phyloP scores from a whole-genome alignment of 2,888 invertebrate species.

The Caenorhabditis sp. region DNA sequence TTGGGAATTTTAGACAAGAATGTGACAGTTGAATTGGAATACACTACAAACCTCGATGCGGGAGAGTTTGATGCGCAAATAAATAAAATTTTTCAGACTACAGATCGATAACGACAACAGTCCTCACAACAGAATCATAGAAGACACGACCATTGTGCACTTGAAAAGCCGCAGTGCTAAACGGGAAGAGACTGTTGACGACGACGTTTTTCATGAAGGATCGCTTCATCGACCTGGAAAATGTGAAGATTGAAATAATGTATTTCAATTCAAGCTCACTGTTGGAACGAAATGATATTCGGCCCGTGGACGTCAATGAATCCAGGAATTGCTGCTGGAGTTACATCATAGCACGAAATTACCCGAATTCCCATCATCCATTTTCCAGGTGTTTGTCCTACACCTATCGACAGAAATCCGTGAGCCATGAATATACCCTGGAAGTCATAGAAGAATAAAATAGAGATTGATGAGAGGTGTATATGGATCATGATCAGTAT shows the following conservation, averaged over 20 bases:
- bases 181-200: slow-evolving; percentile 80
- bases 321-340: slow-evolving; percentile 58
- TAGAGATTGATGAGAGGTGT: too few relatives aligned
- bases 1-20: too few relatives aligned
- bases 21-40: too few relatives aligned
- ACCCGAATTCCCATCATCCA: slow-evolving; percentile 77
- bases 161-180: slow-evolving; percentile 79
- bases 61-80: neutral
- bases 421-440: slow-evolving; percentile 69
- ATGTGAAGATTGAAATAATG: neutral
- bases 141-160: slow-evolving; percentile 78
- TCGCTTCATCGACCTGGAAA: slow-evolving; percentile 77
- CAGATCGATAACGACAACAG: slow-evolving; percentile 74
- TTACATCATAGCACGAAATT: slow-evolving; percentile 71
- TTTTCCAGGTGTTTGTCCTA: slow-evolving; percentile 81
- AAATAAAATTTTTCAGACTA: slow-evolving; percentile 13
- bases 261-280: slow-evolving; percentile 55
- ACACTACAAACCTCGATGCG: too few relatives aligned
- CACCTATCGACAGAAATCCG: slow-evolving; percentile 57
- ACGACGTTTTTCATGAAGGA: slow-evolving; percentile 81
- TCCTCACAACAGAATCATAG: slow-evolving; percentile 79
- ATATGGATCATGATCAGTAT: too few relatives aligned
- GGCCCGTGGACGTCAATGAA: slow-evolving; percentile 68
- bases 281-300: slow-evolving; percentile 60
- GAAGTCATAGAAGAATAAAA: too few relatives aligned